Evolutionary conservation across 2,797 vertebrate species (phyloP).

Genomic region (Kryptopterus vitreolus): DNA sequence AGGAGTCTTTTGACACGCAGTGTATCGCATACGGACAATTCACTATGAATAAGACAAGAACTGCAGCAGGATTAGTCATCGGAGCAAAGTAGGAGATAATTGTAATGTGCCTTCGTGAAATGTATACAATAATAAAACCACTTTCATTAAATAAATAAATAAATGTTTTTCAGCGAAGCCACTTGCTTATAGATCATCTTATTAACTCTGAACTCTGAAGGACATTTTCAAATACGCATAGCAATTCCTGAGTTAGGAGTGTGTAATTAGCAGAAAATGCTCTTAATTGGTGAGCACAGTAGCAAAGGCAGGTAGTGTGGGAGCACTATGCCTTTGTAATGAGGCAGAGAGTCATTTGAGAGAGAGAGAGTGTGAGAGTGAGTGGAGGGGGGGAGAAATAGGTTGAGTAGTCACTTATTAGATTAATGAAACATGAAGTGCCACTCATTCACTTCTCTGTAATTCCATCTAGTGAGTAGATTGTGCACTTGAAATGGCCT

Average conservation of each 20-base stretch:
- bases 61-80: conserved; percentile 41
- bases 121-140: conserved; percentile 1
- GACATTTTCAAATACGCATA: neutral
- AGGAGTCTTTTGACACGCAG: conserved; percentile 56
- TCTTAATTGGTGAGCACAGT: neutral
- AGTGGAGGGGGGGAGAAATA: conserved; percentile 30
- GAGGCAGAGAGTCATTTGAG: neutral
- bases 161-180: neutral
- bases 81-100: conserved; percentile 40
- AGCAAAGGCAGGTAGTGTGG: neutral
- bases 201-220: neutral
- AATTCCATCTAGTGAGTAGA: conserved; percentile 8
- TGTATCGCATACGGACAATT: conserved; percentile 46
- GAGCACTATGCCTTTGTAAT: too few relatives aligned
- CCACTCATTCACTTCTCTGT: conserved; percentile 20
- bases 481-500: conserved; percentile 52
- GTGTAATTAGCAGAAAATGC: conserved; percentile 30
- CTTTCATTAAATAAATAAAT: neutral
- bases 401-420: conserved; percentile 44
- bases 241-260: neutral
- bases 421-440: conserved; percentile 45
- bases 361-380: conserved; percentile 23
- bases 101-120: conserved; percentile 14
- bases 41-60: conserved; percentile 56
- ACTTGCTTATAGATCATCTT: neutral